These are phyloP conservation scores for Ciconia boyciana DNA, from an alignment of 2,113 vertebrate genomes.

Conservation along the genomic window DNA sequence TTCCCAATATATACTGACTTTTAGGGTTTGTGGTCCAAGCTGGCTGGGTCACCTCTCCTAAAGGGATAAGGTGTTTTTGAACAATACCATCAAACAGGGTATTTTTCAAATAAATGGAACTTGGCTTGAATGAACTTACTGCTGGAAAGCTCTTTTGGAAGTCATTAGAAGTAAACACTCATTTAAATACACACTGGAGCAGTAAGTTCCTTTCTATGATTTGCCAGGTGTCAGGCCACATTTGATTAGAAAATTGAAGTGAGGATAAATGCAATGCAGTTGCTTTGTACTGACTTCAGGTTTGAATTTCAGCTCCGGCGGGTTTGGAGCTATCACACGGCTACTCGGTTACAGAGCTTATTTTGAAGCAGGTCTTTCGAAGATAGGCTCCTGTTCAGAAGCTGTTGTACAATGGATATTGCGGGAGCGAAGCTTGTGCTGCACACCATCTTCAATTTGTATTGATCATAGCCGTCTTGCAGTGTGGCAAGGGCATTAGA, in stretches of 20 bases:
- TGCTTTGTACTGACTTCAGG: background rate
- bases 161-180: background rate
- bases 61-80: background rate
- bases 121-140: background rate
- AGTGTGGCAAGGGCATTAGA: slow-evolving; percentile 31
- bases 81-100: background rate
- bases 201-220: background rate
- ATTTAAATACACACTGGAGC: background rate
- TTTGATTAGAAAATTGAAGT: slow-evolving; percentile 25
- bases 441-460: slow-evolving; percentile 62
- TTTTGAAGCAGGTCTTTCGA: background rate
- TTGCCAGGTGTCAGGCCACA: background rate
- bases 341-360: background rate
- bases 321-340: background rate
- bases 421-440: slow-evolving; percentile 58
- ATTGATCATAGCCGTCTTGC: slow-evolving; percentile 66
- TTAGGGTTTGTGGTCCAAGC: background rate
- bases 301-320: slow-evolving; percentile 5
- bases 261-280: background rate
- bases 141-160: slow-evolving; percentile 28
- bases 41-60: background rate
- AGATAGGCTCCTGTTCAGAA: background rate
- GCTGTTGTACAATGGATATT: slow-evolving; percentile 62
- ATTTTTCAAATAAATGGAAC: background rate
- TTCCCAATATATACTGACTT: background rate